Evolutionary conservation across 2,113 vertebrate species (phyloP).

Genomic region (Hippocampus comes): DNA sequence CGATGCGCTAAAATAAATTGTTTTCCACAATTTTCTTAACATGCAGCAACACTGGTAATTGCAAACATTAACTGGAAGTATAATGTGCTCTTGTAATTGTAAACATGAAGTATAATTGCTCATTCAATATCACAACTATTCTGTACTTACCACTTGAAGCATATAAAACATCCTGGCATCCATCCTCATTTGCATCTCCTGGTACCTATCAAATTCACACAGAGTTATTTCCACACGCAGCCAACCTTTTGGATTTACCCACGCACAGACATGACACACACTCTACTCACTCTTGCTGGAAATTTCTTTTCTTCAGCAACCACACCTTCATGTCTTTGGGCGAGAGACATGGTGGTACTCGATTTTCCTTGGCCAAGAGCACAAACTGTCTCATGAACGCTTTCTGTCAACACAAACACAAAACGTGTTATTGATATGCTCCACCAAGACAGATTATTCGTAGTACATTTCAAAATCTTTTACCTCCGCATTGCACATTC

Average conservation of each 20-base stretch:
- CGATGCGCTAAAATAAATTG: too few relatives aligned
- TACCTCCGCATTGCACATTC: not conserved
- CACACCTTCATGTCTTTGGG: not conserved
- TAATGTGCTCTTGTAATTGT: too few relatives aligned
- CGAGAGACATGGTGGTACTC: not conserved
- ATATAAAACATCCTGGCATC: not conserved
- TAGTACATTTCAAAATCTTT: not conserved
- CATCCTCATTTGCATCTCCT: not conserved
- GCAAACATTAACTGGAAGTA: too few relatives aligned
- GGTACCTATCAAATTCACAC: not conserved
- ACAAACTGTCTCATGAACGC: not conserved
- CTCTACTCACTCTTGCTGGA: not conserved
- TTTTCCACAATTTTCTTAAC: too few relatives aligned
- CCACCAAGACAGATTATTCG: not conserved
- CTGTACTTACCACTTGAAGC: not conserved
- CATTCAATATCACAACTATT: too few relatives aligned
- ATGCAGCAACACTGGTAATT: too few relatives aligned
- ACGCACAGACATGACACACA: too few relatives aligned
- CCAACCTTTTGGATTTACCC: too few relatives aligned
- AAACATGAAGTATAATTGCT: too few relatives aligned
- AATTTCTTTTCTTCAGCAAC: not conserved
- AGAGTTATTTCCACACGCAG: not conserved
- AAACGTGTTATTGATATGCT: not conserved
- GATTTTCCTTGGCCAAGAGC: not conserved
- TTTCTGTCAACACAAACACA: not conserved